phyloP scores from a whole-genome alignment of 2,113 vertebrate genomes.

The Xiphophorus maculatus region DNA sequence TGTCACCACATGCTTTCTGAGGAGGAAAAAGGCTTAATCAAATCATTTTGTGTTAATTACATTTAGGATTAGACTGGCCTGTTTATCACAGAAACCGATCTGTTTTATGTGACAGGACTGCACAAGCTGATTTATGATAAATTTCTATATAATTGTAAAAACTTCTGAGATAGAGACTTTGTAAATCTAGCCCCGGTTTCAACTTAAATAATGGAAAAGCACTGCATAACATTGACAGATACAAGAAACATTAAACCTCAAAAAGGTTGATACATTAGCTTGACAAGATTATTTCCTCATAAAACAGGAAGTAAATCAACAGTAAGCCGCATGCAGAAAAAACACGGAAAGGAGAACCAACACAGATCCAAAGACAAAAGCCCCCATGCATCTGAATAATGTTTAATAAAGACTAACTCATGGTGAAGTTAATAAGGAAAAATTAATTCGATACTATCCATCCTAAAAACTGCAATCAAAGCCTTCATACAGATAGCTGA shows the following conservation, averaged over 20 bases:
- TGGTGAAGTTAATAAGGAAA: not conserved
- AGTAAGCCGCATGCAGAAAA: not conserved
- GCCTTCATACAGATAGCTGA: too few relatives aligned
- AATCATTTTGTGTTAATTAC: too few relatives aligned
- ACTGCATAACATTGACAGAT: not conserved
- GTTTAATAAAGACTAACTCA: not conserved
- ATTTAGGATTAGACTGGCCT: not conserved
- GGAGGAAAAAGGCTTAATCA: too few relatives aligned
- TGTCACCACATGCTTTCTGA: too few relatives aligned
- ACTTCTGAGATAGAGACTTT: not conserved
- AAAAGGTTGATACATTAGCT: not conserved
- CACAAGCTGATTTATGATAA: not conserved
- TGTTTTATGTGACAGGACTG: too few relatives aligned
- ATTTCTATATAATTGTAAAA: too few relatives aligned
- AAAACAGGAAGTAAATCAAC: conserved; percentile 33
- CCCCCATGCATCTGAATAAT: not conserved
- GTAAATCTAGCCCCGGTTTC: too few relatives aligned
- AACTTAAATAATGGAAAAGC: not conserved
- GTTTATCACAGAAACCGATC: not conserved
- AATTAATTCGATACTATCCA: conserved; percentile 10
- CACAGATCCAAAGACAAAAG: not conserved
- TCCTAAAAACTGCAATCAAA: too few relatives aligned
- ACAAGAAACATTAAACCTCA: not conserved
- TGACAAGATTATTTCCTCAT: not conserved
- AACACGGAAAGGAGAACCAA: not conserved